Conservation (phyloP, 1,140 invertebrate genomes). For the Leptinotarsa texana region DNA sequence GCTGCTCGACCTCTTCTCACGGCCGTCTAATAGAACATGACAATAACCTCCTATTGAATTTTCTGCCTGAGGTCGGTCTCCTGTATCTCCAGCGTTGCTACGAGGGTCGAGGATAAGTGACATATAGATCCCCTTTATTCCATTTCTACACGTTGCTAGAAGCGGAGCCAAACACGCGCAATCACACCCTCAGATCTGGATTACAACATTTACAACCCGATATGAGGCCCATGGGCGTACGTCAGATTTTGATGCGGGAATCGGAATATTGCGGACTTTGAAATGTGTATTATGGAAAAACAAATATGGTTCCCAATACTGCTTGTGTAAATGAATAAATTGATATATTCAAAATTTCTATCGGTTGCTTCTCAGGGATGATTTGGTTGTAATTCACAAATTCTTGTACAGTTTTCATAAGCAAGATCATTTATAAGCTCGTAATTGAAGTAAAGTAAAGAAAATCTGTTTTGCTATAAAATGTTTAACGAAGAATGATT, state of each 20-base stretch:
- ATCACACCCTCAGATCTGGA: conserved; percentile 46
- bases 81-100: conserved; percentile 4
- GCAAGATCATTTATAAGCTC: too few relatives aligned
- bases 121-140: conserved; percentile 39
- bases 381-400: too few relatives aligned
- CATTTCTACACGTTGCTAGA: conserved; percentile 31
- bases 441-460: too few relatives aligned
- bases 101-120: conserved; percentile 38
- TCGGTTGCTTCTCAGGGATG: too few relatives aligned
- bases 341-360: too few relatives aligned
- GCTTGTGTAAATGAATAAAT: too few relatives aligned
- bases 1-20: not conserved
- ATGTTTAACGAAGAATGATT: too few relatives aligned
- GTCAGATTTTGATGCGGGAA: not conserved
- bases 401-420: too few relatives aligned
- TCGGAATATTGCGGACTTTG: too few relatives aligned
- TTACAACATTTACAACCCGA: conserved; percentile 46
- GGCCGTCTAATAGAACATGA: not conserved
- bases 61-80: not conserved
- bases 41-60: conserved; percentile 2
- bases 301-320: too few relatives aligned
- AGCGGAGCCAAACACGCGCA: conserved; percentile 39
- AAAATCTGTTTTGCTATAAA: too few relatives aligned
- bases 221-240: not conserved
- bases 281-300: too few relatives aligned